These are phyloP conservation scores for Tapirus terrestris DNA, from an alignment of 2,113 vertebrate genomes.

Conservation along the genomic window DNA sequence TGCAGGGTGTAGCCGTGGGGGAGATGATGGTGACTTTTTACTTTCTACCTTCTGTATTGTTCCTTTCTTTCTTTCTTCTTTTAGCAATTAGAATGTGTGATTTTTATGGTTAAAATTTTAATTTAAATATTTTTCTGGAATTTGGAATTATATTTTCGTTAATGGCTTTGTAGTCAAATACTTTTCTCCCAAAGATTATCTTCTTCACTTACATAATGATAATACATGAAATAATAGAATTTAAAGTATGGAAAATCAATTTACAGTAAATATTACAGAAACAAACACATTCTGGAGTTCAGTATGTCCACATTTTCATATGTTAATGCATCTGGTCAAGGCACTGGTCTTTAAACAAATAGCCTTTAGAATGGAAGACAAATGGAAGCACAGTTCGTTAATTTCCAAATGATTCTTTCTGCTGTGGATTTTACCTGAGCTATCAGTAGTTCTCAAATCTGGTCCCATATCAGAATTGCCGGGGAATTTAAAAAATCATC, in stretches of 20 bases:
- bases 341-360: not conserved
- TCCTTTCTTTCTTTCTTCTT: not conserved
- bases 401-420: slow-evolving; percentile 15
- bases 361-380: not conserved
- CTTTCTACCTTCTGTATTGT: not conserved
- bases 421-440: not conserved
- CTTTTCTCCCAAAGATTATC: not conserved
- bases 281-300: not conserved
- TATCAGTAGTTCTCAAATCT: not conserved
- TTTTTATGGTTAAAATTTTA: slow-evolving; percentile 21
- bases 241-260: not conserved
- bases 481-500: not conserved
- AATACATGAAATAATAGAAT: not conserved
- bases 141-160: slow-evolving; percentile 48
- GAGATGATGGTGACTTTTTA: not conserved
- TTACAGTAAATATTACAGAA: not conserved
- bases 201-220: not conserved
- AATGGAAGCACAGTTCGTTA: not conserved
- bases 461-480: not conserved
- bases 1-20: not conserved
- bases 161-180: not conserved
- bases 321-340: not conserved
- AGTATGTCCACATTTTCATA: not conserved
- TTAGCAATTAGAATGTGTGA: not conserved
- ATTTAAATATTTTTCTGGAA: not conserved